A percentile compares a stretch with the other conserved stretches of the same genome.
Evolutionary conservation across 1,140 invertebrate genomes (phyloP).

Genomic region (Druon quercuslanigerum): DNA sequence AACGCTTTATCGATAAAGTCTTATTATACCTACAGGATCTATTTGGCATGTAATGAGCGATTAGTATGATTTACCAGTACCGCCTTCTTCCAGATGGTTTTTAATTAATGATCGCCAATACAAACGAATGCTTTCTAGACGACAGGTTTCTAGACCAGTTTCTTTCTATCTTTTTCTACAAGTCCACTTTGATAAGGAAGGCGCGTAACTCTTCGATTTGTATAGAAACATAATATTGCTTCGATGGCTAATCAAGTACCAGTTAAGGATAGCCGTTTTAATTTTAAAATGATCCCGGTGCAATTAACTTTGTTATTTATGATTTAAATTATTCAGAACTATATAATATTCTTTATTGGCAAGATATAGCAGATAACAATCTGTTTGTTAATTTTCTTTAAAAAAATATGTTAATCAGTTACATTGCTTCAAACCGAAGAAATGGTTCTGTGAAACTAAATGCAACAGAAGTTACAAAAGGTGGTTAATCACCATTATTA

Average conservation of each 20-base stretch:
- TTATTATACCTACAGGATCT: background rate
- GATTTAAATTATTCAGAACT: too few relatives aligned
- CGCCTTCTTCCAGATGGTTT: background rate
- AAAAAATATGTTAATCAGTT: background rate
- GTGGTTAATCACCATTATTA: conserved; percentile 62
- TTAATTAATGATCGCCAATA: conserved; percentile 19
- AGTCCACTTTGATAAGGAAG: background rate
- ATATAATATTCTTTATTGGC: too few relatives aligned
- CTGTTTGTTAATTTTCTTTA: too few relatives aligned
- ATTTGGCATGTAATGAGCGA: conserved; percentile 5
- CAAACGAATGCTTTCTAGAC: conserved; percentile 14
- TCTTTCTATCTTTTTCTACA: background rate
- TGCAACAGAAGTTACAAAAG: conserved; percentile 47
- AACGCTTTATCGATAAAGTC: background rate
- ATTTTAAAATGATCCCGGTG: too few relatives aligned
- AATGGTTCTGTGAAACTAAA: conserved; percentile 28
- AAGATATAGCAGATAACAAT: too few relatives aligned
- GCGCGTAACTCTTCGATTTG: background rate
- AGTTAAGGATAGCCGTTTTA: too few relatives aligned
- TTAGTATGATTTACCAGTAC: conserved; percentile 18
- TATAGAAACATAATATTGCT: too few relatives aligned
- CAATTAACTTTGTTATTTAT: too few relatives aligned
- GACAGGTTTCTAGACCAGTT: conserved; percentile 22
- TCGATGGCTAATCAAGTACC: too few relatives aligned
- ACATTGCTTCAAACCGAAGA: conserved; percentile 31